A percentile compares a stretch with the other conserved stretches of the same genome.
These are phyloP conservation scores for Corythornis leucogaster DNA, from an alignment of 2,797 vertebrate genomes.

Conservation along the genomic window DNA sequence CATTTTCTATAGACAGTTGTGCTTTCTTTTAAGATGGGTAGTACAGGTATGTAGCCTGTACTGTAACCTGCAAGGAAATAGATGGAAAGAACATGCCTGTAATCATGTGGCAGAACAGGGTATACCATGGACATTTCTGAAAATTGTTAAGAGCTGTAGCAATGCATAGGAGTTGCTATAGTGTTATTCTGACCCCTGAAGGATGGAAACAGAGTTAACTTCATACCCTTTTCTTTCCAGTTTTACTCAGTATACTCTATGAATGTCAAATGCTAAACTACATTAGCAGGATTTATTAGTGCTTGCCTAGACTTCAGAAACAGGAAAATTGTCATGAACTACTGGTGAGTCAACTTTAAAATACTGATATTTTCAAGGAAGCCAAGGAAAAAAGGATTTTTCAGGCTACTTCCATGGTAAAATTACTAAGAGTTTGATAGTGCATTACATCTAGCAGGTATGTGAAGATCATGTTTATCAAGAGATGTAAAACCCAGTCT, in stretches of 20 bases:
- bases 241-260: constrained; percentile 67
- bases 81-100: background rate
- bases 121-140: constrained; percentile 55
- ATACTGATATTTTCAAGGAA: constrained; percentile 22
- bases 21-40: constrained; percentile 16
- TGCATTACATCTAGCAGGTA: constrained; percentile 5
- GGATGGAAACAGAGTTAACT: constrained; percentile 83
- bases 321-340: constrained; percentile 53
- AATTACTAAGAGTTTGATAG: constrained; percentile 51
- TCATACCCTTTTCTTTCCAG: constrained; percentile 65
- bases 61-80: constrained; percentile 24
- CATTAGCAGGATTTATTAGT: constrained; percentile 64
- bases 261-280: constrained; percentile 67
- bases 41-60: background rate
- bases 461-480: constrained; percentile 22
- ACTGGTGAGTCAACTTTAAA: constrained; percentile 28
- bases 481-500: constrained; percentile 2
- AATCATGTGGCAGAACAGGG: background rate
- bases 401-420: constrained; percentile 25
- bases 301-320: constrained; percentile 46
- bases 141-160: constrained; percentile 58
- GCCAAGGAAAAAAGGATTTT: background rate
- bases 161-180: constrained; percentile 69
- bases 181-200: constrained; percentile 87
- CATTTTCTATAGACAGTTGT: background rate